These are phyloP conservation scores for Allophyes oxyacanthae DNA, from an alignment of 2,888 invertebrate species.

Conservation along the genomic window DNA sequence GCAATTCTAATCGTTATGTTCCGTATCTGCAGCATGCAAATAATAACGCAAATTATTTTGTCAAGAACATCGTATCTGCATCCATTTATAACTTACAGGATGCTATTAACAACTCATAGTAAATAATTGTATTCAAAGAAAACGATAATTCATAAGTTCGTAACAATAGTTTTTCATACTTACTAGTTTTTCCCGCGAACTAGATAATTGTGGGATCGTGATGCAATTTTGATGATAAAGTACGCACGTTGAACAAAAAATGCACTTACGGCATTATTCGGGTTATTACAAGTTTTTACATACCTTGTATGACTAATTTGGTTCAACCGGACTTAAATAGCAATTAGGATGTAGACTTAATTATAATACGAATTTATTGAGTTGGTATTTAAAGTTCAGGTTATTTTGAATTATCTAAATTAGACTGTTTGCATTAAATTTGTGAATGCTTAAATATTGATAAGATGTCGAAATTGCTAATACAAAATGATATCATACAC, in stretches of 20 bases:
- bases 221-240: constrained; percentile 37
- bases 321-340: constrained; percentile 24
- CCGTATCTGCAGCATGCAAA: not conserved
- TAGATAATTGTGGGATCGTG: constrained; percentile 28
- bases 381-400: constrained; percentile 10
- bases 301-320: not conserved
- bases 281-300: constrained; percentile 21
- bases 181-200: constrained; percentile 30
- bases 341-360: not conserved
- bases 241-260: constrained; percentile 26
- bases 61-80: not conserved
- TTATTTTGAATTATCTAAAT: no score
- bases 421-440: no score
- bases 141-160: constrained; percentile 23
- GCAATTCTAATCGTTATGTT: no score
- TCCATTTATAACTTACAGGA: constrained; percentile 7
- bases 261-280: constrained; percentile 13
- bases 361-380: not conserved
- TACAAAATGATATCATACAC: no score
- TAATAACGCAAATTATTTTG: constrained; percentile 6
- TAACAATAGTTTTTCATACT: constrained; percentile 35
- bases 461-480: no score
- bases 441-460: no score
- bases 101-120: constrained; percentile 22
- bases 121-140: constrained; percentile 38